Evolutionary conservation across 2,797 vertebrate genomes (phyloP), one percentile per base, ranked within the genome.

Genomic region (Mycteria americana): DNA sequence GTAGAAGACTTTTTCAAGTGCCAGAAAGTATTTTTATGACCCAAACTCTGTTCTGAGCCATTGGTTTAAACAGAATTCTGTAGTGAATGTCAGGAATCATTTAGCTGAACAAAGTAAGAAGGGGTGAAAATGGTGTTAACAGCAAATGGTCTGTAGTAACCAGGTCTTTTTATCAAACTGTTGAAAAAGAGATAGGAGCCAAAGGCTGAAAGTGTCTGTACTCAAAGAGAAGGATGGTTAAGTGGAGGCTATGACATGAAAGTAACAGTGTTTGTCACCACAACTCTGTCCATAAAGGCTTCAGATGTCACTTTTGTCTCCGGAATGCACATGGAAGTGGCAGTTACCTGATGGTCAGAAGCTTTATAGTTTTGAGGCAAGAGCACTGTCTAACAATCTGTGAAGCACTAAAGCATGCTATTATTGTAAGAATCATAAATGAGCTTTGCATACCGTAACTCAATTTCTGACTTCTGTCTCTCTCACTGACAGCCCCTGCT

Each of bases 401-500:
- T 67, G 50, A 72, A 68, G 39, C 21, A 10, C 37, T 76, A 18
- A 79, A 59, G 43, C 21, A 30, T n/a, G 4, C 13, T 46, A 1
- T 31, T 63, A 8, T 41, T 70, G 23, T 80, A 69, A 45, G 45
- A 41, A 31, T 59, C 60, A 72, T 39, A 17, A 85, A 35, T 64
- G 13, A 88, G 14, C 27, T 78, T 88, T 85, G 50, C 72, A n/a
- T 64, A 53, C 43, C 31, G 7, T 94, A 87, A 56, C 43, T 81
- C 2, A 0, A 7, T 76, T 41, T 85, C 18, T 92, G 23, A 59
- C 45, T 57, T 91, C 89, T 92, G 21, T 95, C 77, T 92, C 91
- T 63, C 62, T 97, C 88, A 17, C 16, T 93, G 96, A n/a, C 96
- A 81, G 70, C 94, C 16, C 48, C 96, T 67, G 97, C 82, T 11